Evolutionary conservation across 1,140 invertebrate genomes (phyloP).

Genomic region (Galleria mellonella): DNA sequence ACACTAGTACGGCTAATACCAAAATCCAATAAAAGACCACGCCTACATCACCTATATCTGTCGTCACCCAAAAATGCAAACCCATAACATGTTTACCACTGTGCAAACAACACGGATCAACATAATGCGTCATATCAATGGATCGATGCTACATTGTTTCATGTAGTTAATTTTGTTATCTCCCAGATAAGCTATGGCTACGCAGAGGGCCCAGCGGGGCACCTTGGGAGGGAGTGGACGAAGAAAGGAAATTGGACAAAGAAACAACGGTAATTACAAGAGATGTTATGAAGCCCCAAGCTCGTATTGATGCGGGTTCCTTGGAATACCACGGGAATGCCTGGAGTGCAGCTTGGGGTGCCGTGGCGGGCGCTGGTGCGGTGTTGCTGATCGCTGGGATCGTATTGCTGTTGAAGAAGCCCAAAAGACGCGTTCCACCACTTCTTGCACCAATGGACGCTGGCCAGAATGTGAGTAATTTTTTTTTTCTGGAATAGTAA

Average conservation of each 20-base stretch:
- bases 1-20: too few relatives aligned
- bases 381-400: constrained; percentile 47
- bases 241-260: constrained; percentile 3
- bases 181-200: constrained; percentile 58
- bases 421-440: constrained; percentile 33
- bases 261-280: neutral
- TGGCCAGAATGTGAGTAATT: constrained; percentile 45
- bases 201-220: constrained; percentile 30
- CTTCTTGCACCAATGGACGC: constrained; percentile 55
- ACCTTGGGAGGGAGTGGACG: constrained; percentile 29
- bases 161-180: constrained; percentile 61
- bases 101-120: constrained; percentile 1
- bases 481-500: neutral
- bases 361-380: constrained; percentile 42
- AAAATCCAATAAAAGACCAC: too few relatives aligned
- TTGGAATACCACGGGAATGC: constrained; percentile 29
- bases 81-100: constrained; percentile 2
- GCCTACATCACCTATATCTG: neutral
- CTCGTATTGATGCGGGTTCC: constrained; percentile 5
- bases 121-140: constrained; percentile 9
- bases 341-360: constrained; percentile 52
- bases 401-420: constrained; percentile 38
- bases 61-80: neutral
- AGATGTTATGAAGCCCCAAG: constrained; percentile 20
- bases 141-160: constrained; percentile 57